These are phyloP conservation scores for Cotesia glomerata DNA, from an alignment of 1,140 invertebrate genomes.

Conservation along the genomic window DNA sequence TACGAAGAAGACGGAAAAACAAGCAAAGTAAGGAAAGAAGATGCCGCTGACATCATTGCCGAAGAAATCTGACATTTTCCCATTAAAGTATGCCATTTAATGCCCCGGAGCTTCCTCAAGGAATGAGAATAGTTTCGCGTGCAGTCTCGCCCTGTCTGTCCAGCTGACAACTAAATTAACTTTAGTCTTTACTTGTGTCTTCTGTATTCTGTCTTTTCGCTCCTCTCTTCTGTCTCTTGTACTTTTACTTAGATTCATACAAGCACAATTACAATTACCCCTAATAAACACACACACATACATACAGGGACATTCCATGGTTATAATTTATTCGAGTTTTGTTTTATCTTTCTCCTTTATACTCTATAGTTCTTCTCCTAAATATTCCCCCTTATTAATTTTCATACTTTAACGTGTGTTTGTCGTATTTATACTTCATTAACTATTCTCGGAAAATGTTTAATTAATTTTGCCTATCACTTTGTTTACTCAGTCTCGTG, in stretches of 20 bases:
- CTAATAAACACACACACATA: too few relatives aligned
- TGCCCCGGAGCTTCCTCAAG: constrained; percentile 25
- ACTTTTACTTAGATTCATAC: neutral
- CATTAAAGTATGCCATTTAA: constrained; percentile 41
- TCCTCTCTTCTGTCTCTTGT: constrained; percentile 32
- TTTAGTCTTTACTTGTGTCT: constrained; percentile 35
- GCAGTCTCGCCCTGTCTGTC: constrained; percentile 28
- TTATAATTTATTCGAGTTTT: too few relatives aligned
- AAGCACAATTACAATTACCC: too few relatives aligned
- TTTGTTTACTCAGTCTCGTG: too few relatives aligned
- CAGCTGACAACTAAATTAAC: constrained; percentile 52
- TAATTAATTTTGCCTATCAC: too few relatives aligned
- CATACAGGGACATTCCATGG: too few relatives aligned
- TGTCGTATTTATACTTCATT: too few relatives aligned
- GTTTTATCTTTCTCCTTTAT: too few relatives aligned
- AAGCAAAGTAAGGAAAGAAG: neutral
- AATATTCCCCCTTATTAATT: too few relatives aligned
- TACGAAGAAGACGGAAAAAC: neutral
- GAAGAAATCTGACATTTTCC: constrained; percentile 40
- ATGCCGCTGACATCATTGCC: constrained; percentile 23
- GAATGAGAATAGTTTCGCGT: constrained; percentile 20
- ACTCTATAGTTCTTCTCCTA: too few relatives aligned
- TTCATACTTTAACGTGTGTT: too few relatives aligned
- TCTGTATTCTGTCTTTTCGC: constrained; percentile 26
- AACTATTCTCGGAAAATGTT: too few relatives aligned